Conservation (phyloP, 1,140 invertebrate genomes). For the Aphis gossypii region DNA sequence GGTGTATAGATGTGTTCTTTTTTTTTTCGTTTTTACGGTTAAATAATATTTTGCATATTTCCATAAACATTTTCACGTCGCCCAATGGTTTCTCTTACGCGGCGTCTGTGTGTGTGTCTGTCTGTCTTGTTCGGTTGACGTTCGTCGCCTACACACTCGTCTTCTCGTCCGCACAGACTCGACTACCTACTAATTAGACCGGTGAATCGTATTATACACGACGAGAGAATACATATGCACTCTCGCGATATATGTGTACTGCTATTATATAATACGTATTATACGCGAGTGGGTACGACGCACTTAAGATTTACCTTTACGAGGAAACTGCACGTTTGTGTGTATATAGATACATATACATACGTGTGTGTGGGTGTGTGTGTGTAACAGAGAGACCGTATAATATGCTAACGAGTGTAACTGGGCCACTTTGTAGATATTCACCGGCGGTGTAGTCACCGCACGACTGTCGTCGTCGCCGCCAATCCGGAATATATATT, state of each 20-base stretch:
- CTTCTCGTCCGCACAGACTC: background rate
- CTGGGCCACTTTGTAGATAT: conserved; percentile 7
- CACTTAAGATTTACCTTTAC: conserved; percentile 24
- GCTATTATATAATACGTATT: conserved; percentile 2
- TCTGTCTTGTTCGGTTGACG: background rate
- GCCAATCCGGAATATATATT: background rate
- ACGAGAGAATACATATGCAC: background rate
- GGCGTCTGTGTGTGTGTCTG: background rate
- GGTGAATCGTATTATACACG: background rate
- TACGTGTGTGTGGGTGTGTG: background rate
- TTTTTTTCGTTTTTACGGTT: background rate
- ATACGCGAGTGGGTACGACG: background rate
- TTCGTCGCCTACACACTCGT: background rate
- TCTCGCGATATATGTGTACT: background rate
- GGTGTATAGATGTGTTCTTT: background rate
- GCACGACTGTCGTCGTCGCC: background rate
- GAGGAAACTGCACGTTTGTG: background rate
- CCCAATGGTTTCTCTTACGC: background rate
- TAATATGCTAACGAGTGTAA: conserved; percentile 41
- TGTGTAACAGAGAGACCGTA: background rate
- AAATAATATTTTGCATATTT: conserved; percentile 13
- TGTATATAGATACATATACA: background rate
- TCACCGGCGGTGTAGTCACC: background rate
- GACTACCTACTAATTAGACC: background rate
- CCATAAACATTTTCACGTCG: background rate